Base-by-base conservation (phyloP, 1,140 invertebrate species). In the Zaprionus vittiger region DNA sequence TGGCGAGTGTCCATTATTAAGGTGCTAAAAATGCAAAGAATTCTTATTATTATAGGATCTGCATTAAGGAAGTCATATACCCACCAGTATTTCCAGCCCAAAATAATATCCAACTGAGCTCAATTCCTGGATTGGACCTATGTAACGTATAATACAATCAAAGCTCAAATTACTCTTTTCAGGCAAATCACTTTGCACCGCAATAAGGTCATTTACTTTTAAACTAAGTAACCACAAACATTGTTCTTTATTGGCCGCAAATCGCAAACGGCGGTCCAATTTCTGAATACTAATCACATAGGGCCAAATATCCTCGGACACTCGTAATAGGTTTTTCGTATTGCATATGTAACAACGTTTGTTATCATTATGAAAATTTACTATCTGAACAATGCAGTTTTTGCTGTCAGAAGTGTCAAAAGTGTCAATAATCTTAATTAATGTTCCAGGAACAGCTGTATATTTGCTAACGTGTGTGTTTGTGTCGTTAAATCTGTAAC, bases 71-170 rank as follows among this genome's bases (percentile, higher is more conserved):
- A 11, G 2, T 14, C 1, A 9, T 28, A 5, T 20, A 64, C 76
- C 9, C 93, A 95, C 95, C 93, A 94, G 83, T 78, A 95, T 71
- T 78, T 95, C 94, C 65, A 95, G 86, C 28, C 94, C 94, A 92
- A 94, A 94, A 92, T 94, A 94, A 80, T 94, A 94, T 83, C 94
- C 93, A 44, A 93, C 94, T 47, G 83, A 71, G 41, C 94, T 94
- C 22, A 94, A 77, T 63, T 94, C 93, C 64, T 91, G 80, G 52
- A 95, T 94, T 69, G 86, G 83, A 34, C 94, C 94, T 61, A 94
- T 94, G 76, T 93, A 95, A 79, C 93, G 94, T 65, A 95, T 92
- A 62, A 91, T 92, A 26, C 91, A 82, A 80, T 91, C 54, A 74
- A 91, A 64, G 3, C 12, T 20, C 37, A 44, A 17, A 14, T 47